Conservation (phyloP, 2,113 vertebrate genomes). For the Heliornis fulica region DNA sequence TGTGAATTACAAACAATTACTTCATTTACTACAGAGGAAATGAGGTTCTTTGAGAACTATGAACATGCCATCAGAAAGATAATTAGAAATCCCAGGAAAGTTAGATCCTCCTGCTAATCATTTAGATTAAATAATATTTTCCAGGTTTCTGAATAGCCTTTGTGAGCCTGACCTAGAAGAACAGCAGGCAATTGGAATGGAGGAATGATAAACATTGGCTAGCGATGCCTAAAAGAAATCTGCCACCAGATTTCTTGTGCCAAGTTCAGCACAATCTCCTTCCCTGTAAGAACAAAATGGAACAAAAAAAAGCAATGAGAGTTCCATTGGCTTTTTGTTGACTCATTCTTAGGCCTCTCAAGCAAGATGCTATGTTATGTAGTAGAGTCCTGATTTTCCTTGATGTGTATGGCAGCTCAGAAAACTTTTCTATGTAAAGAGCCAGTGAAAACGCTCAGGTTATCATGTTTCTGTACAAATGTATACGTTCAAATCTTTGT, state of each 20-base stretch:
- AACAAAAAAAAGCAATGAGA: neutral
- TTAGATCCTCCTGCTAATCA: neutral
- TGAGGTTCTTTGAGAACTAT: neutral
- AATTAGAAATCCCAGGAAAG: neutral
- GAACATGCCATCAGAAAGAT: neutral
- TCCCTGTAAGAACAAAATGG: neutral
- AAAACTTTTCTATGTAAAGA: neutral
- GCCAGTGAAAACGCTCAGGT: neutral
- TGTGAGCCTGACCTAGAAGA: neutral
- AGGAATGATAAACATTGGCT: neutral
- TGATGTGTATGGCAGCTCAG: neutral
- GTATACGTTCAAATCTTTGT: neutral
- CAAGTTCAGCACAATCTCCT: neutral
- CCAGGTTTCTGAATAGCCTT: neutral
- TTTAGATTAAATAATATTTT: neutral
- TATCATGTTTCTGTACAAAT: neutral
- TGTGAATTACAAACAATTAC: neutral
- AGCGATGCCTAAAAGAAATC: neutral
- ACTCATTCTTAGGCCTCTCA: neutral
- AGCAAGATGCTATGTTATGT: neutral
- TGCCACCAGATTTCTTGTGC: neutral
- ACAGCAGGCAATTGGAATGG: neutral
- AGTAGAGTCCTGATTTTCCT: neutral
- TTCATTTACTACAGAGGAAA: neutral
- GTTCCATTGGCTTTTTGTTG: neutral